phyloP scores from a whole-genome alignment of 2,888 invertebrate species.

The Erebia epiphron region DNA sequence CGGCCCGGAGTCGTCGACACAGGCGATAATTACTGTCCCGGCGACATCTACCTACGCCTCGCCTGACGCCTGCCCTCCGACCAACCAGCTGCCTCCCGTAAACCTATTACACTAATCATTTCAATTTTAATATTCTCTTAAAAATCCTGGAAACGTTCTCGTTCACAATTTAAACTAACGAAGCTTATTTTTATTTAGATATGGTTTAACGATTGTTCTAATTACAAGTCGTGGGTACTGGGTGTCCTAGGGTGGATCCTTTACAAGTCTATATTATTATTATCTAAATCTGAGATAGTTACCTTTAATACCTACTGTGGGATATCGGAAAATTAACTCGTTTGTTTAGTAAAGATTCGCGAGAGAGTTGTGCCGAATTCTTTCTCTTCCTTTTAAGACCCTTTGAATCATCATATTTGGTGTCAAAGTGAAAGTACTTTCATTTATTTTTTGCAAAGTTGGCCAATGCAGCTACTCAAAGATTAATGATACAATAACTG shows the following conservation, averaged over 20 bases:
- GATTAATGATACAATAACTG: constrained; percentile 61
- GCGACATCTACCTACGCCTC: constrained; percentile 60
- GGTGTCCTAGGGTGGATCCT: not conserved
- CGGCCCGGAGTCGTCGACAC: constrained; percentile 79
- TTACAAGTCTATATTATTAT: not conserved
- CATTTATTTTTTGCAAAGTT: constrained; percentile 41
- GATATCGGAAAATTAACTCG: not conserved
- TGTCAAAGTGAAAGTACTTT: constrained; percentile 44
- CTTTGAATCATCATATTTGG: constrained; percentile 29
- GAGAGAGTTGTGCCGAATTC: constrained; percentile 40
- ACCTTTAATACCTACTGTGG: too few species aligned
- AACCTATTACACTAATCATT: constrained; percentile 38
- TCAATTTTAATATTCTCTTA: constrained; percentile 45
- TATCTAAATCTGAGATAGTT: not conserved
- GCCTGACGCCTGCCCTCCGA: constrained; percentile 50
- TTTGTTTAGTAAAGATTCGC: not conserved
- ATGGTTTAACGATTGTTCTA: not conserved
- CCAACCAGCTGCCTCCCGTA: constrained; percentile 46
- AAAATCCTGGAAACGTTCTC: not conserved
- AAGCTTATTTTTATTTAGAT: not conserved
- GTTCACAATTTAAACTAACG: not conserved
- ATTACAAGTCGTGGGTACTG: too few species aligned
- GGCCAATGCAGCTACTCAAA: constrained; percentile 46
- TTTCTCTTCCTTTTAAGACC: constrained; percentile 42
- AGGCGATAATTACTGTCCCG: constrained; percentile 79